Conservation (phyloP, 2,797 vertebrate species). For the Protosalanx chinensis region DNA sequence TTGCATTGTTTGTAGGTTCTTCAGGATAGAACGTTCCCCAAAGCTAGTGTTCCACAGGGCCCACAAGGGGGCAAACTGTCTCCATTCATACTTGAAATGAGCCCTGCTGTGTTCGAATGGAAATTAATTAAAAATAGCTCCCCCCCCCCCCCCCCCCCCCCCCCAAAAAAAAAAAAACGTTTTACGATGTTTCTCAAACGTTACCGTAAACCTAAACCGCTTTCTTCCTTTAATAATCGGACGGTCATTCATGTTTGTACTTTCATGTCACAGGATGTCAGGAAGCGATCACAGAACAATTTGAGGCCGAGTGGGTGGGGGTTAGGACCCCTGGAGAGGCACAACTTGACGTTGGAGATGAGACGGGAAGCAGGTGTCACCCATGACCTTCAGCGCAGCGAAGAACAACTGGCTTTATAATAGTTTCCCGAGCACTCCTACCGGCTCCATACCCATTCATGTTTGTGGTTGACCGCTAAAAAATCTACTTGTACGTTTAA, state of each 20-base stretch:
- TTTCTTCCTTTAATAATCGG: background rate
- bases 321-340: slow-evolving; percentile 33
- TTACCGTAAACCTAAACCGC: background rate
- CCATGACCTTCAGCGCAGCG: slow-evolving; percentile 66
- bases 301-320: slow-evolving; percentile 49
- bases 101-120: background rate
- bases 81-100: slow-evolving; percentile 32
- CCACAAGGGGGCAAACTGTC: slow-evolving; percentile 73
- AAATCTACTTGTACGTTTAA: no score
- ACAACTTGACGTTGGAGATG: slow-evolving; percentile 69
- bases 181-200: slow-evolving; percentile 9
- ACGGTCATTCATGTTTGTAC: background rate
- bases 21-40: background rate
- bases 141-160: no score
- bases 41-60: slow-evolving; percentile 1
- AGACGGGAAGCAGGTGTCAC: slow-evolving; percentile 75
- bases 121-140: background rate
- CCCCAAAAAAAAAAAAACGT: background rate
- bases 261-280: slow-evolving; percentile 37
- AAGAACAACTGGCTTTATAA: slow-evolving; percentile 56
- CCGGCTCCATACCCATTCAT: slow-evolving; percentile 8
- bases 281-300: slow-evolving; percentile 63
- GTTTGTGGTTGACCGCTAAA: no score
- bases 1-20: background rate
- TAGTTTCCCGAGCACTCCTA: slow-evolving; percentile 8